Conservation (phyloP, 2,888 invertebrate genomes). For the Luperina nickerlii region DNA sequence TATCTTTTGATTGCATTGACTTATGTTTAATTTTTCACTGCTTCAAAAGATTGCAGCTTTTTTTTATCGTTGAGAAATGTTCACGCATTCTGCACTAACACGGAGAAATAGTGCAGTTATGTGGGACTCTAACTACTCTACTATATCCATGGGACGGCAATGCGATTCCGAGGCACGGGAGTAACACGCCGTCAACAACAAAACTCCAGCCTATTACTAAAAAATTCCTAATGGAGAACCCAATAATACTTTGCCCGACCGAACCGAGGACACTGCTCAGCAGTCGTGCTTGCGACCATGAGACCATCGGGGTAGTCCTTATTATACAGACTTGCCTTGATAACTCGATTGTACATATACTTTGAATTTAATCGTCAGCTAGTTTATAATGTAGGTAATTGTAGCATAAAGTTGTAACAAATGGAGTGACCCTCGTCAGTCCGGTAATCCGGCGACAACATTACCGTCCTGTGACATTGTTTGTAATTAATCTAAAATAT, state of each 20-base stretch:
- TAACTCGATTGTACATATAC: too few relatives aligned
- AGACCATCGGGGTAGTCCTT: background rate
- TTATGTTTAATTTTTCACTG: too few relatives aligned
- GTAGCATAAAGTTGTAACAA: constrained; percentile 73
- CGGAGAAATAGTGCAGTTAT: too few relatives aligned
- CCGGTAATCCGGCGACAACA: constrained; percentile 77
- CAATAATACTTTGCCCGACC: background rate
- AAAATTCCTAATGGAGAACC: background rate
- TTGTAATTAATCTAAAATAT: constrained; percentile 75
- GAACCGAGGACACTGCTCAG: too few relatives aligned
- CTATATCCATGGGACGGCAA: background rate
- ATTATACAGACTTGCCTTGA: background rate
- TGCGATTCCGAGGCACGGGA: background rate
- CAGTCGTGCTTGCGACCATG: background rate
- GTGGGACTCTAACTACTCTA: background rate
- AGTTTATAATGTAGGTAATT: constrained; percentile 54
- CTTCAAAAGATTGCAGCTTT: too few relatives aligned
- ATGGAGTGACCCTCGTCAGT: constrained; percentile 80
- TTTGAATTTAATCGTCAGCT: constrained; percentile 33
- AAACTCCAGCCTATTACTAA: background rate
- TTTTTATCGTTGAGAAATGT: too few relatives aligned
- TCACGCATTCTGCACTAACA: too few relatives aligned
- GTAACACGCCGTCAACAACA: background rate
- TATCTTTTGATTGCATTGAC: too few relatives aligned
- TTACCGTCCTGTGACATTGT: constrained; percentile 79